Evolutionary conservation across 2,113 vertebrate species (phyloP).

Genomic region (Oreochromis niloticus): DNA sequence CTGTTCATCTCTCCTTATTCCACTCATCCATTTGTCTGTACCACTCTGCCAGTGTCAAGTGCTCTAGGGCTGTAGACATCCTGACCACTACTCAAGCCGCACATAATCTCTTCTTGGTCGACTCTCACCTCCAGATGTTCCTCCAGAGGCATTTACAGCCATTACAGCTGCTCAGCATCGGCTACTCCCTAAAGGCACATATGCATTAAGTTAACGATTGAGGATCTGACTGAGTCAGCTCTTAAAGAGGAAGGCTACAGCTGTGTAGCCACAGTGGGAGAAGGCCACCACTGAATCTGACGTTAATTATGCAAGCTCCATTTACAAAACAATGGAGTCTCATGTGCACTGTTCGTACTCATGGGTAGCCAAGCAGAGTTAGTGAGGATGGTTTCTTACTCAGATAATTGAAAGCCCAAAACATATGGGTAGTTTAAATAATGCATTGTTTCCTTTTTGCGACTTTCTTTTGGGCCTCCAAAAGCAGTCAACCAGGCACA

Average conservation of each 20-base stretch:
- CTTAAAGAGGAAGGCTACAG: background rate
- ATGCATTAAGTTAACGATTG: conserved; percentile 58
- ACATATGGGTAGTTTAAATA: conserved; percentile 19
- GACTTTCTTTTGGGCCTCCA: background rate
- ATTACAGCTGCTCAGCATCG: conserved; percentile 46
- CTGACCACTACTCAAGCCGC: background rate
- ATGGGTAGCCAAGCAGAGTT: conserved; percentile 9
- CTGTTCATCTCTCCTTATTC: background rate
- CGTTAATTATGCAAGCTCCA: conserved; percentile 26
- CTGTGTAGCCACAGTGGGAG: conserved; percentile 4
- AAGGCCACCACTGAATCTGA: background rate
- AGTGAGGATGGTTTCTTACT: background rate
- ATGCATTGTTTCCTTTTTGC: background rate
- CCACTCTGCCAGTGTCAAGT: background rate
- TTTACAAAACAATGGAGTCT: conserved; percentile 20
- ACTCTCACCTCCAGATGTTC: conserved; percentile 45
- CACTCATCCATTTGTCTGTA: background rate
- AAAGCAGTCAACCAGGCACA: conserved; percentile 1
- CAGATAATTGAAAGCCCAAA: background rate
- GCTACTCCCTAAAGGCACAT: conserved; percentile 22
- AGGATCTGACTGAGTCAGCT: conserved; percentile 41
- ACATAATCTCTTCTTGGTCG: background rate
- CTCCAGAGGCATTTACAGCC: conserved; percentile 22
- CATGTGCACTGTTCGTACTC: background rate
- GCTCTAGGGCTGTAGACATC: background rate